These are phyloP conservation scores for Chrysopa pallens DNA, from an alignment of 1,140 invertebrate species.

Conservation along the genomic window DNA sequence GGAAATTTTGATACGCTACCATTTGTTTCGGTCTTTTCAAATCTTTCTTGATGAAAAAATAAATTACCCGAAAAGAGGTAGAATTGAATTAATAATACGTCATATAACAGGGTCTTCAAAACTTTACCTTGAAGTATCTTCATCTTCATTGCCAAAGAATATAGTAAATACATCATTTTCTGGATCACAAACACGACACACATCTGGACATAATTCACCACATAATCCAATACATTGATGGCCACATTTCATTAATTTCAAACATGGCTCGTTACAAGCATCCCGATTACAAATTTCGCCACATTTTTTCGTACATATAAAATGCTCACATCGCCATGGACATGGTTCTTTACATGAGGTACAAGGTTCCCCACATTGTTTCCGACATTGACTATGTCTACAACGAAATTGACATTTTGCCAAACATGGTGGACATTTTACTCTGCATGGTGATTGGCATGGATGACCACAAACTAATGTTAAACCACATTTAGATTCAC, in stretches of 20 bases:
- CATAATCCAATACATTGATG: conserved; percentile 48
- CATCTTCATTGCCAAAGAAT: conserved; percentile 34
- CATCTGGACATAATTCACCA: conserved; percentile 38
- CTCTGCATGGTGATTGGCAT: conserved; percentile 39
- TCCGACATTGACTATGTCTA: conserved; percentile 30
- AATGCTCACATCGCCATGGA: conserved; percentile 29
- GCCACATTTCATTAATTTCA: conserved; percentile 26
- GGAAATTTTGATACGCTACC: not conserved
- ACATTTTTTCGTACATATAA: conserved; percentile 33
- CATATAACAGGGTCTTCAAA: no score
- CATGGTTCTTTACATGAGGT: conserved; percentile 31
- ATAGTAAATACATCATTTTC: conserved; percentile 25
- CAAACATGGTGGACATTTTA: conserved; percentile 40
- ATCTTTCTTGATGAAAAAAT: no score
- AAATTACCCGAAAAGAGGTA: no score
- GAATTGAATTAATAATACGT: no score
- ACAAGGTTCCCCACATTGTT: conserved; percentile 39
- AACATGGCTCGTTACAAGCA: conserved; percentile 33
- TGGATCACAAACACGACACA: conserved; percentile 30
- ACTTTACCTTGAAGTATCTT: conserved; percentile 32
- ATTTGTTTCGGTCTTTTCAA: no score
- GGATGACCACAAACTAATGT: conserved; percentile 42
- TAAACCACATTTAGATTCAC: conserved; percentile 35
- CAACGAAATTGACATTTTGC: conserved; percentile 36
- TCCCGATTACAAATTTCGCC: conserved; percentile 27